These are phyloP conservation scores for Anoplopoma fimbria DNA, from an alignment of 2,113 vertebrate species.

Conservation along the genomic window DNA sequence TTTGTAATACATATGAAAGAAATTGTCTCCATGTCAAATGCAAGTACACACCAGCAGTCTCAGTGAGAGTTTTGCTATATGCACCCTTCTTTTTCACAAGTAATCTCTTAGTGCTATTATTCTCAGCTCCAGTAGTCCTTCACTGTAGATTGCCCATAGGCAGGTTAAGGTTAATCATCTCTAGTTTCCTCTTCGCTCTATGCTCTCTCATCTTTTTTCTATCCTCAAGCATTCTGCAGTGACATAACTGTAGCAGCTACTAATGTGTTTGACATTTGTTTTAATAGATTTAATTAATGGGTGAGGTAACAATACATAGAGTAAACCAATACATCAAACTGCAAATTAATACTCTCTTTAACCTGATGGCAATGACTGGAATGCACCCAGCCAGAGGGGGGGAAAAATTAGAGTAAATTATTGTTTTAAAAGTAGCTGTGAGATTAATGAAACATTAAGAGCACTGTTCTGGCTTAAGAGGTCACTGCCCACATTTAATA, in stretches of 20 bases:
- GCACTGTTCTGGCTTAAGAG: constrained; percentile 72
- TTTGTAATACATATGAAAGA: constrained; percentile 43
- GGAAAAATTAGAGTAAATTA: constrained; percentile 67
- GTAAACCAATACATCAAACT: constrained; percentile 76
- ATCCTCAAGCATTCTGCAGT: constrained; percentile 56
- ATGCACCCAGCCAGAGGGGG: constrained; percentile 31
- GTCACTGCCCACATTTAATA: constrained; percentile 82
- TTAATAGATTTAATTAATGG: constrained; percentile 76
- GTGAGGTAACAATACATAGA: constrained; percentile 63
- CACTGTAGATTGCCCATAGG: constrained; percentile 58
- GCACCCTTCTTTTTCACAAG: constrained; percentile 39
- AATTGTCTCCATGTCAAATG: constrained; percentile 9
- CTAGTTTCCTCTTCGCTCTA: constrained; percentile 51
- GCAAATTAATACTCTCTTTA: constrained; percentile 71
- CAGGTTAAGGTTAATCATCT: constrained; percentile 80
- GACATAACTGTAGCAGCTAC: constrained; percentile 63
- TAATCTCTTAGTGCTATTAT: constrained; percentile 38
- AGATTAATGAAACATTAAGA: constrained; percentile 80
- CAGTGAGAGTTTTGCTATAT: not conserved
- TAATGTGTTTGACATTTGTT: constrained; percentile 81
- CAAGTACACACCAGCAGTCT: constrained; percentile 13
- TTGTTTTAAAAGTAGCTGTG: constrained; percentile 76
- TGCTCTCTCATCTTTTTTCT: constrained; percentile 55
- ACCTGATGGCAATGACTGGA: constrained; percentile 65
- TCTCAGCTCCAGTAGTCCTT: constrained; percentile 44